Percentiles rank a stretch among this genome's conserved stretches.
Evolutionary conservation across 2,797 vertebrate genomes (phyloP).

Genomic region (Sardinella longiceps): DNA sequence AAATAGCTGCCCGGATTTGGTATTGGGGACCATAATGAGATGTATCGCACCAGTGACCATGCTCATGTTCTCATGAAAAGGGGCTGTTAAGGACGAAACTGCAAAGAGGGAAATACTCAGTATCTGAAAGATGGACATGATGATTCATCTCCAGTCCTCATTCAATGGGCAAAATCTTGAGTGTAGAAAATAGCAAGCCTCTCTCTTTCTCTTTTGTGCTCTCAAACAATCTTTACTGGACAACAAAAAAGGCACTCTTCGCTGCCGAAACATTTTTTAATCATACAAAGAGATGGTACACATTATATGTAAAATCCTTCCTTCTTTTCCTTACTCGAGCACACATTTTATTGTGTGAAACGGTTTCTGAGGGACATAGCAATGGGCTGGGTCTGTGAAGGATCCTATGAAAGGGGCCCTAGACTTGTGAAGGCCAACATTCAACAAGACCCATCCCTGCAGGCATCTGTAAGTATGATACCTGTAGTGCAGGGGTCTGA

Average conservation of each 20-base stretch:
- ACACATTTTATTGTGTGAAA: too few relatives aligned
- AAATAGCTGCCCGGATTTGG: conserved; percentile 42
- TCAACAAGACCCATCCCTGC: not conserved
- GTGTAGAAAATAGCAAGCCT: not conserved
- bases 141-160: not conserved
- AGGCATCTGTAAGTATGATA: not conserved
- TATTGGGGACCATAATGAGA: conserved; percentile 50
- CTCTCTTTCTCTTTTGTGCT: not conserved
- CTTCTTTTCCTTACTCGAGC: not conserved
- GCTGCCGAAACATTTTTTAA: not conserved
- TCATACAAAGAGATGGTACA: not conserved
- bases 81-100: conserved; percentile 17
- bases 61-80: conserved; percentile 51
- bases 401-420: not conserved
- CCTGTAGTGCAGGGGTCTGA: not conserved
- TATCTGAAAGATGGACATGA: not conserved
- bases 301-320: not conserved
- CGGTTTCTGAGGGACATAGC: not conserved
- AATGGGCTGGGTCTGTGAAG: not conserved
- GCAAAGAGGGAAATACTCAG: not conserved
- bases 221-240: not conserved
- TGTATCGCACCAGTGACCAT: conserved; percentile 48
- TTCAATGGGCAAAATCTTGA: not conserved
- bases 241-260: not conserved
- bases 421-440: not conserved